Base-by-base conservation (phyloP, 2,113 vertebrate genomes). In the Dasyornis broadbenti region DNA sequence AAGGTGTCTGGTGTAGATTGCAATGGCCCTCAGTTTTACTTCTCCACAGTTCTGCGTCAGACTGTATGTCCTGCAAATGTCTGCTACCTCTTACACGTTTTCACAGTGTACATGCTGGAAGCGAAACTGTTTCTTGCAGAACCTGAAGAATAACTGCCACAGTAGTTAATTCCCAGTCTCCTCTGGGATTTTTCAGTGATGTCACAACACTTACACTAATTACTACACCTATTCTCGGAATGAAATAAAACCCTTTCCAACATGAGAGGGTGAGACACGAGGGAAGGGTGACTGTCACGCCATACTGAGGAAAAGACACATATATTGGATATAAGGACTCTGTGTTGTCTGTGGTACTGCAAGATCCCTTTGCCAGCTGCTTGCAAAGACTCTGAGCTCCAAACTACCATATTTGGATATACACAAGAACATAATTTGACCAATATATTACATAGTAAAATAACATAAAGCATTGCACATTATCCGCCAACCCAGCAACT, bases 231-330 rank as follows among this genome's bases (percentile, higher is more conserved):
- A 15, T 59, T 82, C 54, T 81, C 42, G 71, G 45, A 91, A 63
- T 44, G 20, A 81, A 93, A 59, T 20, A 71, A 78, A 93, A 63
- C 5, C 2, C 22, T 73, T 81, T 60, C n/a, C 20, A 44, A 47
- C 28, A 26, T 16, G 30, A 86, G 26, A 60, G 13, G 7, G 21
- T 42, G 40, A 90, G 75, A 85, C 16, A 13, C 8, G 13, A 85
- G 13, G 15, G 49, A 82, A 79, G 11, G 17, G 11, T 54, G 53
- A 76, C 61, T n/a, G 21, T 63, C 37, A 70, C 0, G 0, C 7
- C 16, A 42, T 5, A 26, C 15, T 65, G 18, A 24, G 39, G 35
- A 78, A 80, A 69, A 63, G 14, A 47, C 13, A 37, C 15, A 68
- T 57, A 60, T 4, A n/a, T 8, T 31, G 4, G 18, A 10, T 60